phyloP scores from a whole-genome alignment of 1,140 invertebrate species.

The Papilio aristodemus region DNA sequence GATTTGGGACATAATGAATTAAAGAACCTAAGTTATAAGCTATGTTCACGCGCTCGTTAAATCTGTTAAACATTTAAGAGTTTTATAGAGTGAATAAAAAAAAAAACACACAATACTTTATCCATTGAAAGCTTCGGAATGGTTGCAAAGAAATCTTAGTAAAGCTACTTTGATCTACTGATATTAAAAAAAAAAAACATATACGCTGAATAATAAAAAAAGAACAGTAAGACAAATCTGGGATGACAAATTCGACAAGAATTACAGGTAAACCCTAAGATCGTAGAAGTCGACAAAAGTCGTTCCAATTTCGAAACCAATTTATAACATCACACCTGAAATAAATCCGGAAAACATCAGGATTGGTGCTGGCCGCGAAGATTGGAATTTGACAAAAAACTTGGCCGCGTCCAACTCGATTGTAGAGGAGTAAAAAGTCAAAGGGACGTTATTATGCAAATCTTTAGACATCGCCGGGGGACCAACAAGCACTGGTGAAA shows the following conservation, averaged over 20 bases:
- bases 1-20: too few relatives aligned
- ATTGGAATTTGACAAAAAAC: slow-evolving; percentile 70
- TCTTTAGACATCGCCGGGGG: slow-evolving; percentile 54
- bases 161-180: too few relatives aligned
- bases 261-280: background rate
- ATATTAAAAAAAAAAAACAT: too few relatives aligned
- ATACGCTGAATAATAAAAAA: too few relatives aligned
- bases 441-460: slow-evolving; percentile 72
- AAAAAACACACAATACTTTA: too few relatives aligned
- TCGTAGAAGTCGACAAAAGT: slow-evolving; percentile 4
- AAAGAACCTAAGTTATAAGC: too few relatives aligned
- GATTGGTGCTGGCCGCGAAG: slow-evolving; percentile 54
- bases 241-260: background rate
- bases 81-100: too few relatives aligned
- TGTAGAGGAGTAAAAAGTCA: slow-evolving; percentile 42
- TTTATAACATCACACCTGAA: slow-evolving; percentile 20
- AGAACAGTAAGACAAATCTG: too few relatives aligned
- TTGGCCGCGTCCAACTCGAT: slow-evolving; percentile 43
- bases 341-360: slow-evolving; percentile 52
- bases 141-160: too few relatives aligned
- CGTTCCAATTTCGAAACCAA: slow-evolving; percentile 31
- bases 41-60: too few relatives aligned
- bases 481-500: slow-evolving; percentile 46
- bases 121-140: too few relatives aligned
- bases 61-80: too few relatives aligned